Percentiles rank a stretch among this genome's conserved stretches.
Conservation (phyloP, 2,888 invertebrate species). For the Torymus tubicola region DNA sequence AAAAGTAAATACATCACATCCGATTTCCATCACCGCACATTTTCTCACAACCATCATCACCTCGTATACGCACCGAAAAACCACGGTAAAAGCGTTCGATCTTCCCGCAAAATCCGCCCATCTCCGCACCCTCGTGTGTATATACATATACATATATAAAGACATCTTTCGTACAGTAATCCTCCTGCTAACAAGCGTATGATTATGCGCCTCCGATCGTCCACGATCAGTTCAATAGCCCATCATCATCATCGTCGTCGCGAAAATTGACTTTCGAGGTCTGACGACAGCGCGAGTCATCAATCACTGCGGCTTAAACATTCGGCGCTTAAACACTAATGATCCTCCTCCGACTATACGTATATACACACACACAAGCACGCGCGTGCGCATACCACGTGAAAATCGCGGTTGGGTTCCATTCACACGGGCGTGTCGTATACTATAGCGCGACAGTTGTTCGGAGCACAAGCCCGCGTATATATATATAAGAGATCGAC, state of each 20-base stretch:
- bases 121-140: too few species aligned
- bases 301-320: constrained; percentile 25
- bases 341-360: background rate
- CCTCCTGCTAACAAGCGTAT: constrained; percentile 41
- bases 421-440: constrained; percentile 32
- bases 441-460: background rate
- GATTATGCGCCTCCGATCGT: constrained; percentile 32
- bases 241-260: too few species aligned
- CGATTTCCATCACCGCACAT: too few species aligned
- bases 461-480: background rate
- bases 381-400: constrained; percentile 5
- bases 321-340: constrained; percentile 2
- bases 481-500: too few species aligned
- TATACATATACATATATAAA: too few species aligned
- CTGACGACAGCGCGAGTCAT: constrained; percentile 1
- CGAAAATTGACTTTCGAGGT: background rate
- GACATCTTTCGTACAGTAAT: constrained; percentile 2
- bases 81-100: too few species aligned
- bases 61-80: too few species aligned
- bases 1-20: too few species aligned
- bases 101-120: too few species aligned
- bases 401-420: background rate
- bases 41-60: too few species aligned
- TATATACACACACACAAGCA: background rate
- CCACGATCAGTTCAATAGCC: background rate